Conservation (phyloP, 2,113 vertebrate genomes). For the Acrocephalus arundinaceus region DNA sequence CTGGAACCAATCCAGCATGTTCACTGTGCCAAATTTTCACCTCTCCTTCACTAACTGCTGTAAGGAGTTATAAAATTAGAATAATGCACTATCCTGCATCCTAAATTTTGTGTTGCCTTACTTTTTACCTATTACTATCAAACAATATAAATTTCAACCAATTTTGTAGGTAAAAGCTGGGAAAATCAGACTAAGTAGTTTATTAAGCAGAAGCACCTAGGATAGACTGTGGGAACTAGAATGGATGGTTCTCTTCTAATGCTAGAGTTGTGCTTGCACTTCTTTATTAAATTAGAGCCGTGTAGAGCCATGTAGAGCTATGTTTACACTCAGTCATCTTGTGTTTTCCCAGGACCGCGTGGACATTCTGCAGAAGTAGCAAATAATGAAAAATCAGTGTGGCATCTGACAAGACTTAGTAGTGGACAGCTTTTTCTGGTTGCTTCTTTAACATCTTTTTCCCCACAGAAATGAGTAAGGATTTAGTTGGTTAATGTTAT, state of each 20-base stretch:
- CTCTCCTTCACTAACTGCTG: not conserved
- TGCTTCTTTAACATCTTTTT: not conserved
- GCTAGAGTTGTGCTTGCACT: not conserved
- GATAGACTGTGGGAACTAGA: not conserved
- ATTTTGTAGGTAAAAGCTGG: accelerated
- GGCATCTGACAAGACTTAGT: not conserved
- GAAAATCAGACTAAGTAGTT: not conserved
- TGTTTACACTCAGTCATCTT: not conserved
- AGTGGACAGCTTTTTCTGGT: not conserved
- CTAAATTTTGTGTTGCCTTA: not conserved
- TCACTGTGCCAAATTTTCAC: not conserved
- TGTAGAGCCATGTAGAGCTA: not conserved
- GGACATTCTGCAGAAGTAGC: not conserved
- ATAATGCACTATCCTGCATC: not conserved
- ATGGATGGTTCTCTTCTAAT: not conserved
- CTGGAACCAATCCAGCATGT: not conserved
- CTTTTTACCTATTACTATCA: not conserved
- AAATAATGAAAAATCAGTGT: not conserved
- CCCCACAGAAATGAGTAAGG: not conserved
- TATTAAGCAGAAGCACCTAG: not conserved
- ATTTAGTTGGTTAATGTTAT: not conserved
- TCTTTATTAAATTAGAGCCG: not conserved
- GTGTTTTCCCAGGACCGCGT: not conserved
- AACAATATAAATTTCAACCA: not conserved
- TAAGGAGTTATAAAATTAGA: not conserved